Base-by-base conservation (phyloP, 2,113 vertebrate species). In the Platycercus adscitus region DNA sequence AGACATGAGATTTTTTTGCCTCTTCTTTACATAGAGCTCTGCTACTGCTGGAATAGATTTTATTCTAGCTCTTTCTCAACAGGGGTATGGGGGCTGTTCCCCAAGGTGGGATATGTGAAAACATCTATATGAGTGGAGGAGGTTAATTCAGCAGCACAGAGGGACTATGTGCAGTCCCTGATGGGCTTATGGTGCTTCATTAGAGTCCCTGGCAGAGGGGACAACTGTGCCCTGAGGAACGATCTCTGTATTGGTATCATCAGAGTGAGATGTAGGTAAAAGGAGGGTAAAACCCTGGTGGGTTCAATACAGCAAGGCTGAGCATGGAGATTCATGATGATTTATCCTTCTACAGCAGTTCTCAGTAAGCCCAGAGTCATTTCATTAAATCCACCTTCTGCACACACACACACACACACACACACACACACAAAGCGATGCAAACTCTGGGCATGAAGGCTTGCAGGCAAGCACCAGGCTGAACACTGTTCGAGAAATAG, bases 181-280 rank as follows among this genome's bases (percentile, higher is more conserved):
- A 7, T 25, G 55, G 17, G 63, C 7, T 70, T 3, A 8, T 4
- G n/a, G 49, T 18, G 10, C 6, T 60, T 53, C 23, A 2, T 4
- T 15, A 31, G n/a, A 65, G 43, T 23, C 18, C 13, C 14, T 26
- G 66, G 31, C 23, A 6, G 55, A 73, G 47, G n/a, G 46, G 15
- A 24, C 11, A n/a, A 19, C 17, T 5, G 28, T 61, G 49, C 10
- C 55, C n/a, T 1, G 0, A 41, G 61, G 17, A 77, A 58, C 18
- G 35, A 5, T 37, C 58, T 46, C 31, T 20, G 44, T 47, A 33
- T 58, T 43, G 37, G 4, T 5, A 13, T 26, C 77, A 11, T 24
- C 17, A 39, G 31, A 25, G 33, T 3, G 10, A 53, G 16, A 10
- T 4, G 1, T 7, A 21, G 1, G 0, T 7, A 25, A 46, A 50